Evolutionary conservation across 2,888 invertebrate species (phyloP), one percentile per base, ranked within the genome.

Genomic region (Sicus ferrugineus): DNA sequence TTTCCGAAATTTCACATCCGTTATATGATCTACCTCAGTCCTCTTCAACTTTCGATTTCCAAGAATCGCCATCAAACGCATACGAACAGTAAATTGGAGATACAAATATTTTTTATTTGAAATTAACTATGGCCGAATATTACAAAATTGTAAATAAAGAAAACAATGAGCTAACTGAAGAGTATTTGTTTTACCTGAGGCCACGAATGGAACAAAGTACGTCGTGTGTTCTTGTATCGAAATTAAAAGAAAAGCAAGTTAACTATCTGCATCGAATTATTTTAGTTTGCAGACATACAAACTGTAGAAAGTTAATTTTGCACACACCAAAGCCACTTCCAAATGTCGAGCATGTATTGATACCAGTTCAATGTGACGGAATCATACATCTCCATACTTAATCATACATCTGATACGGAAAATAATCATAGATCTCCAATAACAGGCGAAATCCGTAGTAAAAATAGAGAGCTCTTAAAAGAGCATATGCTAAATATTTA

Each of bases 91-190:
- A n/a, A n/a, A n/a, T n/a, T n/a, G n/a, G n/a, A n/a, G n/a, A n/a
- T n/a, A n/a, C n/a, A n/a, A n/a, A n/a, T n/a, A n/a, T n/a, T n/a
- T n/a, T n/a, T n/a, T n/a, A n/a, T n/a, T n/a, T n/a, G n/a, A n/a
- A n/a, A n/a, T n/a, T n/a, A n/a, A n/a, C n/a, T n/a, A n/a, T n/a
- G n/a, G n/a, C n/a, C n/a, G n/a, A n/a, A n/a, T n/a, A n/a, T n/a
- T n/a, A n/a, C n/a, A 48, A 48, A 50, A 50, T 50, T 11, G n/a
- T 50, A 50, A 50, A 50, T n/a, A 50, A n/a, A 50, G 50, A 50
- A 14, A 11, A 6, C n/a, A 19, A 50, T 7, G 50, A 58, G 31
- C 31, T 58, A 31, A n/a, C 30, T 14, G 31, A 58, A 58, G 58
- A 58, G 7, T 58, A 58, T 31, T 58, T 58, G 19, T 58, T 30